Evolutionary conservation across 1,140 invertebrate genomes (phyloP), one percentile per base, ranked within the genome.

Genomic region (Harlomillsia oculata): DNA sequence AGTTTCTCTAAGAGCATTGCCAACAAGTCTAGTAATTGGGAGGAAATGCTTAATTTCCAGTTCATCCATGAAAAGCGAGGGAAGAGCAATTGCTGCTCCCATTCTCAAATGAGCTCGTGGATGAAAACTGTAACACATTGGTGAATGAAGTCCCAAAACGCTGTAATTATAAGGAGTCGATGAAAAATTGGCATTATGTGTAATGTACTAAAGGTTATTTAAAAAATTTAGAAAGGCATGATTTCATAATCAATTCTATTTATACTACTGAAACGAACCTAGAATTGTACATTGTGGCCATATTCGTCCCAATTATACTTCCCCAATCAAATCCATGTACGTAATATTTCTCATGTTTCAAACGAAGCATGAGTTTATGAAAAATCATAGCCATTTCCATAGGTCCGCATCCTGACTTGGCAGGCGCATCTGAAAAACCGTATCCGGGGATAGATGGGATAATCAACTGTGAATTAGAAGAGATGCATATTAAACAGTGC

Each of bases 391-490:
- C 80, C 1, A 84, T 77, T 70, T 88, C 73, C 11, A 77, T 64
- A 1, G 75, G 66, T 23, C 79, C 79, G 1, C 86, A 68, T 2
- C 83, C 83, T 9, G 78, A 77, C 64, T 67, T 78, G 75, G 0
- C 74, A 67, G 75, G 76, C 58, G 79, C 80, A 66, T 87, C 78
- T 2, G 88, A 92, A 70, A 82, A 92, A 32, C 85, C 88, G 72
- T 83, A 93, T 8, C 89, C 89, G 5, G 88, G 88, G 44, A 90
- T 72, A 36, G 85, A 87, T 2, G 87, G 85, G 5, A 78, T 78
- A 18, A 93, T 77, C 1, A 91, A 72, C 71, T 91, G 86, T 63
- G 89, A 82, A 1, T 82, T 83, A 65, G 84, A 81, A 62, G 82
- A n/a, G n/a, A n/a, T n/a, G n/a, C n/a, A n/a, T n/a, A n/a, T n/a